phyloP scores from a whole-genome alignment of 1,140 invertebrate genomes.

The Potamilus streckersoni region DNA sequence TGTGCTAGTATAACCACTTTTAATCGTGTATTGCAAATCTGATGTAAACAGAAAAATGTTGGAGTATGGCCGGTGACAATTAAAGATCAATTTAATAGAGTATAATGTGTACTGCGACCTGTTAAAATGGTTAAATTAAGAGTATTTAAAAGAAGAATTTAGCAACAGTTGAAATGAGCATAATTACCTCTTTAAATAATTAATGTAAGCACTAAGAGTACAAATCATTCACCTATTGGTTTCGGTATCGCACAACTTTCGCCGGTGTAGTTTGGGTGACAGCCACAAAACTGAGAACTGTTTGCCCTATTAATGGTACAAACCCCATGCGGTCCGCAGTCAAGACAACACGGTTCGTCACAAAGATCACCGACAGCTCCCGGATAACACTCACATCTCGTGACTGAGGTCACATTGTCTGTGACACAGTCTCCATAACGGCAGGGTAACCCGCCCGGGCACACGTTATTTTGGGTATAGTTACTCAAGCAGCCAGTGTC shows the following conservation, averaged over 20 bases:
- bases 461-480: too few relatives aligned
- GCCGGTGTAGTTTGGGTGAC: constrained; percentile 24
- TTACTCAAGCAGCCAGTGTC: too few relatives aligned
- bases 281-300: constrained; percentile 20
- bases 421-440: too few relatives aligned
- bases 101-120: neutral
- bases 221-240: constrained; percentile 15
- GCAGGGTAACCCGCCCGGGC: too few relatives aligned
- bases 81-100: neutral
- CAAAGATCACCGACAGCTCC: constrained; percentile 19
- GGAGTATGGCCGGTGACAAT: neutral
- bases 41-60: too few relatives aligned
- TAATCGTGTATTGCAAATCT: too few relatives aligned
- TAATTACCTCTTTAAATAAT: neutral
- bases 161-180: too few relatives aligned
- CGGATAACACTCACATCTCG: too few relatives aligned
- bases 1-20: too few relatives aligned
- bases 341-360: constrained; percentile 29
- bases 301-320: constrained; percentile 20
- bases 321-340: constrained; percentile 27
- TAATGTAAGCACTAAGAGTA: constrained; percentile 3
- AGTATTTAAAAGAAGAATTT: neutral
- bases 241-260: constrained; percentile 25
- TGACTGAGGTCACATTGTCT: too few relatives aligned
- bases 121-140: neutral